Conservation (phyloP, 1,140 invertebrate species). For the Aradophagus sp. region DNA sequence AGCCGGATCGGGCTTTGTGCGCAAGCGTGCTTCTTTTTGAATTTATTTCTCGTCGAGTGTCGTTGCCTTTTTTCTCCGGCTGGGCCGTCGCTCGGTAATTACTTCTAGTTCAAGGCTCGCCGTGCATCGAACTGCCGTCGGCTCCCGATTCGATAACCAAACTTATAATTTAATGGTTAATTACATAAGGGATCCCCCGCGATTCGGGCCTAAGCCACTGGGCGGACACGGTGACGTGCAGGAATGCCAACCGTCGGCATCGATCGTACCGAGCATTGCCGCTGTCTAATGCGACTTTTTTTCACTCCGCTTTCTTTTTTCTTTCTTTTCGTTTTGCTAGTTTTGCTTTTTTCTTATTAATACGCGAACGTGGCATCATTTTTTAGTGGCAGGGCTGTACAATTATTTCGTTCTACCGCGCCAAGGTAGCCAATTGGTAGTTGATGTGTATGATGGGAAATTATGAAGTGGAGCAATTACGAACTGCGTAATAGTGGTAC, state of each 20-base stretch:
- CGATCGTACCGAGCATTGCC: slow-evolving; percentile 32
- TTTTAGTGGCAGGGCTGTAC: slow-evolving; percentile 9
- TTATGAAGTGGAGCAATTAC: too few species aligned
- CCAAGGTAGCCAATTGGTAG: neutral
- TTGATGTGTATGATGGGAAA: neutral
- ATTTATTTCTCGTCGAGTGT: slow-evolving; percentile 43
- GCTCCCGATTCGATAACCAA: slow-evolving; percentile 71
- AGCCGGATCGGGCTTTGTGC: slow-evolving; percentile 53
- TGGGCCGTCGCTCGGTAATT: slow-evolving; percentile 67
- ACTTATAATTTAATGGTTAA: slow-evolving; percentile 77
- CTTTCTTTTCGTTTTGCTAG: neutral
- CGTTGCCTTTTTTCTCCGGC: slow-evolving; percentile 34
- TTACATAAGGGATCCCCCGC: slow-evolving; percentile 73
- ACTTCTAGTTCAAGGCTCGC: slow-evolving; percentile 68
- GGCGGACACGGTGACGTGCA: slow-evolving; percentile 74
- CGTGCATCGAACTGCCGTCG: slow-evolving; percentile 52
- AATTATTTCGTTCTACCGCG: slow-evolving; percentile 8
- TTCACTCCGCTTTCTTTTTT: slow-evolving; percentile 4
- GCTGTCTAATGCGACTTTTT: slow-evolving; percentile 33
- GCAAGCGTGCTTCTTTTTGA: slow-evolving; percentile 30
- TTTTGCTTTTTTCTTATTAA: slow-evolving; percentile 28
- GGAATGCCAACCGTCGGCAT: slow-evolving; percentile 65
- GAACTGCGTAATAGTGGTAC: too few species aligned
- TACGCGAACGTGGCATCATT: slow-evolving; percentile 8
- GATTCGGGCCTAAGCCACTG: slow-evolving; percentile 73